A percentile compares a stretch with the other conserved stretches of the same genome.
These are phyloP conservation scores for Zingel zingel DNA, from an alignment of 2,113 vertebrate species.

Conservation along the genomic window DNA sequence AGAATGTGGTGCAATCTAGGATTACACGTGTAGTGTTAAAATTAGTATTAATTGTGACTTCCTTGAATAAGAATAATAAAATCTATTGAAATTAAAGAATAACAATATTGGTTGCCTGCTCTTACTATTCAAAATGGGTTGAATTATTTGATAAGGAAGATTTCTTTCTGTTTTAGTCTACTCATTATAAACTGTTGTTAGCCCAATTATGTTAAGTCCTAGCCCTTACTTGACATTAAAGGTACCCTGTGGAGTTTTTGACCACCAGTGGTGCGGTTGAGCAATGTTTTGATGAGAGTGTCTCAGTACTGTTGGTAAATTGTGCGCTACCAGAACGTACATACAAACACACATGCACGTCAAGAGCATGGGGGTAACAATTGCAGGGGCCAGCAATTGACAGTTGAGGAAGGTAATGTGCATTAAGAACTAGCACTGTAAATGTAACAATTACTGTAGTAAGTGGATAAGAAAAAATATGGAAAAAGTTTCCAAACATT, in stretches of 20 bases:
- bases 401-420: neutral
- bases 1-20: neutral
- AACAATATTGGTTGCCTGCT: neutral
- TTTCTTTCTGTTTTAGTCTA: neutral
- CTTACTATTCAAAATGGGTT: neutral
- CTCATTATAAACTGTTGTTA: neutral
- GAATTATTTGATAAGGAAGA: neutral
- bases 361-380: neutral
- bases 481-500: neutral
- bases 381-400: neutral
- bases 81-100: neutral
- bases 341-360: neutral
- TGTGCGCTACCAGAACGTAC: neutral
- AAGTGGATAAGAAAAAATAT: neutral
- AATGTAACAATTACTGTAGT: neutral
- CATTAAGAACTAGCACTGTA: neutral
- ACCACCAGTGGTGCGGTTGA: conserved; percentile 3
- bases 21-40: neutral
- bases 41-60: neutral
- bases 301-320: neutral
- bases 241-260: conserved; percentile 17
- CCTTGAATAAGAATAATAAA: neutral
- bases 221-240: conserved; percentile 34
- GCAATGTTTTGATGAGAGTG: neutral
- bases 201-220: conserved; percentile 13